Evolutionary conservation across 2,888 invertebrate species (phyloP), one percentile per base, ranked within the genome.

Genomic region (Eulithis prunata): DNA sequence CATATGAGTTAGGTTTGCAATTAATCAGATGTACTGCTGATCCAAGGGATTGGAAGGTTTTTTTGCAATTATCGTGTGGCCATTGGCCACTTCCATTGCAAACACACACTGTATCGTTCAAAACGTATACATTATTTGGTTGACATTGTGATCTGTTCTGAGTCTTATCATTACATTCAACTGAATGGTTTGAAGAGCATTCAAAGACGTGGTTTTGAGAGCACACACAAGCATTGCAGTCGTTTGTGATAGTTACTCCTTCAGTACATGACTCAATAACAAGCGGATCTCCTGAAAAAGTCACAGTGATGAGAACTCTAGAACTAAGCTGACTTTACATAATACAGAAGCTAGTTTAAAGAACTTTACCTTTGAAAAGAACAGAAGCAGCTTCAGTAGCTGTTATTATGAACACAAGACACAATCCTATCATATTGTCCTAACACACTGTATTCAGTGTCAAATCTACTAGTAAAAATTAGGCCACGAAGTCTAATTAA

Each of bases 21-120:
- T 64, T 66, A 13, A 1, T 59, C 66, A 21, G 7, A 11, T 57
- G 32, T 11, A 13, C 21, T 38, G 13, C 53, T 12, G 78, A 69
- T 46, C 32, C 41, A n/a, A 85, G 65, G 0, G 75, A 66, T 46
- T 72, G 59, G 62, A 87, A 84, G 2, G 69, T 62, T 8, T 77
- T 66, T 0, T 66, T 55, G 61, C 89, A 89, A 7, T 74, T 71
- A 2, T 71, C 62, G 55, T 87, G 82, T 0, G 89, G 85, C 90
- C 90, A 90, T 3, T 68, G 62, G 0, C 88, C 87, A 10, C 79
- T 68, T 38, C 78, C 72, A 4, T 75, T 80, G 57, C 90, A 90
- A 4, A 85, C 79, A 60, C 90, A 90, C 0, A 78, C 80, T 28
- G 78, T 75, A 4, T 70, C 69, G 6, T 80, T 75, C 32, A 75